Conservation (phyloP, 2,797 vertebrate species). For the Neomorphus geoffroyi region DNA sequence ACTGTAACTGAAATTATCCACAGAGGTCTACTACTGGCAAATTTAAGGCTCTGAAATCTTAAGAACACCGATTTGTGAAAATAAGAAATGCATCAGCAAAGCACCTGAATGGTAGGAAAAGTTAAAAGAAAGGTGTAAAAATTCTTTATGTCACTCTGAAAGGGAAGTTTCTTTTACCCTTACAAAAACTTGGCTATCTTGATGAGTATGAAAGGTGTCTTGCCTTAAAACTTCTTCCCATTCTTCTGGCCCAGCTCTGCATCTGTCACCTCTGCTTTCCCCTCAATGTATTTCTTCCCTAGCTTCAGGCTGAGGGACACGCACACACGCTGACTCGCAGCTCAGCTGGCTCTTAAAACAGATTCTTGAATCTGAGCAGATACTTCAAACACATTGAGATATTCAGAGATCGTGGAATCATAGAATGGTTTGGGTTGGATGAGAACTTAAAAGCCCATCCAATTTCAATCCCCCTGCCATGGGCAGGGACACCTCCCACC, state of each 20-base stretch:
- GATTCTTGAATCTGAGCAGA: not conserved
- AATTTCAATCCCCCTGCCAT: no score
- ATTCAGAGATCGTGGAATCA: not conserved
- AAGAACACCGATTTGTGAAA: not conserved
- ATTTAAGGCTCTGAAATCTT: not conserved
- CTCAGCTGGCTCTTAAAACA: not conserved
- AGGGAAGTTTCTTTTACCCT: not conserved
- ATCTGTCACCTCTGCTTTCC: not conserved
- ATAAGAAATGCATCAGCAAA: not conserved
- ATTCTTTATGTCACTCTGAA: not conserved
- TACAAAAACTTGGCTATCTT: not conserved
- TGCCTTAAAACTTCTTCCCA: not conserved
- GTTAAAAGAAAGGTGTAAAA: not conserved
- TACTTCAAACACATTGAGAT: not conserved
- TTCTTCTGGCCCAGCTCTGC: not conserved
- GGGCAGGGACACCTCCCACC: no score
- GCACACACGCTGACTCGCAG: rapidly evolving
- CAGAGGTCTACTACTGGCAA: not conserved
- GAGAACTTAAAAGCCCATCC: no score
- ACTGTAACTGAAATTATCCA: not conserved
- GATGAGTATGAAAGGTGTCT: not conserved
- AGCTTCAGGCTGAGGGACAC: not conserved
- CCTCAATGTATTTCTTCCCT: not conserved
- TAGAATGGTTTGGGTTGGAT: no score
- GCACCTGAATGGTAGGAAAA: not conserved